phyloP scores from a whole-genome alignment of 2,888 invertebrate species.

The Drosophila neotestacea region DNA sequence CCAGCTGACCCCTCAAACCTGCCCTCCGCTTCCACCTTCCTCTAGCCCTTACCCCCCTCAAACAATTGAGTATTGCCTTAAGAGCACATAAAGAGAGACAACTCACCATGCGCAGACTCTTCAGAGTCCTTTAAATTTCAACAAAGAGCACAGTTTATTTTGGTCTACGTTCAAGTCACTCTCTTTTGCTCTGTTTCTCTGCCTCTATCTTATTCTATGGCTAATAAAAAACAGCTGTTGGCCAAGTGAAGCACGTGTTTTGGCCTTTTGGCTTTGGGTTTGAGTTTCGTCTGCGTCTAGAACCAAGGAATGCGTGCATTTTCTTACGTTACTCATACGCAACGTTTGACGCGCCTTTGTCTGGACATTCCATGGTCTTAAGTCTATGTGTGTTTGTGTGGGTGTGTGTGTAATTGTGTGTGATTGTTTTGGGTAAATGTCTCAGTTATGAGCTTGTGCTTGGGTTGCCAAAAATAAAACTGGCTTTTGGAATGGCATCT shows the following conservation, averaged over 20 bases:
- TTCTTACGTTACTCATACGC: constrained; percentile 69
- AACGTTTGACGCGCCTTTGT: constrained; percentile 52
- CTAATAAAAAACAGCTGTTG: constrained; percentile 43
- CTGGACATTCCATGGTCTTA: constrained; percentile 26
- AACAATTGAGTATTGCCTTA: constrained; percentile 18
- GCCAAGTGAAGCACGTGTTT: constrained; percentile 46
- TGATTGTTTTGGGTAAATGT: neutral
- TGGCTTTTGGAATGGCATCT: neutral
- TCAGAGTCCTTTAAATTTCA: constrained; percentile 5
- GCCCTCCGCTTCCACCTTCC: neutral
- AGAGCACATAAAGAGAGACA: constrained; percentile 53
- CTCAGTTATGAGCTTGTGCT: constrained; percentile 8
- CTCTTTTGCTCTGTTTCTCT: neutral
- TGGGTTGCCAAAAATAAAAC: neutral
- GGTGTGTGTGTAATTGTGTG: constrained; percentile 3
- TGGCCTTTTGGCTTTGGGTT: neutral
- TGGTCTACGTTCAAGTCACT: constrained; percentile 25
- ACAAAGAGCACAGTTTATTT: constrained; percentile 54
- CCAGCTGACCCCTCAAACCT: constrained; percentile 35
- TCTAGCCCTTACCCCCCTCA: neutral
- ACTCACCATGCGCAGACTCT: constrained; percentile 27
- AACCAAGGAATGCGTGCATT: constrained; percentile 41
- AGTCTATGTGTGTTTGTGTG: constrained; percentile 4
- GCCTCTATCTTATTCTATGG: neutral
- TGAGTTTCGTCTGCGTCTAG: constrained; percentile 36